Evolutionary conservation across 2,888 invertebrate genomes (phyloP).

Genomic region (Deilephila elpenor): DNA sequence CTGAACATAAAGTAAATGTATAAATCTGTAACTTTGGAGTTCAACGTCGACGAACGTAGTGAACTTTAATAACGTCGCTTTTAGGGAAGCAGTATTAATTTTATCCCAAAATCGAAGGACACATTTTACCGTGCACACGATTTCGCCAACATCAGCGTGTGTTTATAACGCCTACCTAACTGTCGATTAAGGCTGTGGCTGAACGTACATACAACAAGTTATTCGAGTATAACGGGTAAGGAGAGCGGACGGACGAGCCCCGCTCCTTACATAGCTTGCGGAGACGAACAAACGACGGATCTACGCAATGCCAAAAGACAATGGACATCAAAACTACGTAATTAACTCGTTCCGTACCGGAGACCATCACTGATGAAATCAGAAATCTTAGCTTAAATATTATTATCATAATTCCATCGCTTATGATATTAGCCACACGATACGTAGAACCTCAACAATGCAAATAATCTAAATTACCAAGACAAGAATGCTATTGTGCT

Average conservation of each 20-base stretch:
- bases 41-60: neutral
- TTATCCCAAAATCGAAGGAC: neutral
- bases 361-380: constrained; percentile 46
- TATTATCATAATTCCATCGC: constrained; percentile 28
- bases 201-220: constrained; percentile 35
- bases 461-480: neutral
- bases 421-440: neutral
- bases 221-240: constrained; percentile 42
- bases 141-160: neutral
- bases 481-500: constrained; percentile 13
- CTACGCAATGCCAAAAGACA: constrained; percentile 54
- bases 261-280: constrained; percentile 30
- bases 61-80: neutral
- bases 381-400: constrained; percentile 43
- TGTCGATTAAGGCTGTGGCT: constrained; percentile 12
- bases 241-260: constrained; percentile 44
- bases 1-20: too few relatives aligned
- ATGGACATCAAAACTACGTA: constrained; percentile 49
- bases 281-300: constrained; percentile 55
- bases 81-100: neutral
- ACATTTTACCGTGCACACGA: neutral
- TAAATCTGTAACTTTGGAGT: too few relatives aligned
- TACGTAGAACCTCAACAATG: neutral
- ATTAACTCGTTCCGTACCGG: constrained; percentile 45
- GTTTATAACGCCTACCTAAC: constrained; percentile 9